Evolutionary conservation across 2,888 invertebrate species (phyloP), one percentile per base, ranked within the genome.

Genomic region (Tipula vernalis): DNA sequence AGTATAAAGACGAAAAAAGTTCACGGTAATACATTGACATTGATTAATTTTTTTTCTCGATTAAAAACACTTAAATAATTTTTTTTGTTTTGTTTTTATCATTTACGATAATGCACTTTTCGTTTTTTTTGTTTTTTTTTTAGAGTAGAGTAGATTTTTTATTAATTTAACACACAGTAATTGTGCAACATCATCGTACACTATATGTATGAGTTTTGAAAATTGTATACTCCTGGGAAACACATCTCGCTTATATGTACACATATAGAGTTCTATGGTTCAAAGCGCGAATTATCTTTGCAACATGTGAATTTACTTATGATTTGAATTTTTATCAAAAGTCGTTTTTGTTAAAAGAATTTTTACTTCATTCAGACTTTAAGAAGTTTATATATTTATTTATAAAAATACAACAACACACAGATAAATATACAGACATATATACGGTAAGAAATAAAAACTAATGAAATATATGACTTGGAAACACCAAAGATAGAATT

Each of bases 291-390:
- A 87, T 87, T 87, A 87, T 87, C 87, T 87, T 57, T 86, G 83
- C 51, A 44, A 87, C 87, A 87, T 86, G 87, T 86, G 86, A 87
- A 87, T 85, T 44, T 87, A 87, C 87, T 87, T 87, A 87, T 57
- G 86, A 47, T 44, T 36, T 47, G 41, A 36, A 84, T 86, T 86
- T 85, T 85, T 42, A 85, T 85, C 18, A 18, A 84, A 15, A 84
- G 41, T 84, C 41, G 36, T 84, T 84, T 84, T 15, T 28, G 18
- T 28, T 71, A 2, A 18, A 71, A 71, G 85, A 42, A 42, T 42
- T 41, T 41, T 44, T 41, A 12, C 42, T 85, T 44, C 85, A 42
- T 42, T 85, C 44, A 18, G 39, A 42, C 83, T 83, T 83, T 83
- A 51, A 51, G 15, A 51, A 51, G 15, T 51, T 51, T 51, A 15